Base-by-base conservation (phyloP, 2,888 invertebrate species). In the Cecidostiba fungosa region DNA sequence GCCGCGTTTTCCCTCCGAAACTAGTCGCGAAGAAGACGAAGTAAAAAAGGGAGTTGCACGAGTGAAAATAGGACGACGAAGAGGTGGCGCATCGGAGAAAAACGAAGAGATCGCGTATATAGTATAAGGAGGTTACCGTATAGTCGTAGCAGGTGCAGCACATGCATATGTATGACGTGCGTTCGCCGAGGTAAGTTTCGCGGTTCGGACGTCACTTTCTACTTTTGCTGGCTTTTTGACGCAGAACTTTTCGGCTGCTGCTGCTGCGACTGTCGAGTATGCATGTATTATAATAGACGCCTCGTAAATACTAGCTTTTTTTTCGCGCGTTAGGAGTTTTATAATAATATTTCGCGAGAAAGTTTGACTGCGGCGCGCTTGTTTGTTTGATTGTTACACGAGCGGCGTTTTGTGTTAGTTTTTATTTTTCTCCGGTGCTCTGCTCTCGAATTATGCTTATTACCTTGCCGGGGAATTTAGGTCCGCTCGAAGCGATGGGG, bases 371-470 rank as follows among this genome's bases (percentile, higher is more conserved):
- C 23, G 19, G 14, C 16, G 47, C n/a, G n/a, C n/a, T 50, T 14
- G 47, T 23, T 26, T 59, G 10, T 23, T 59, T 19, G 59, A 59
- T 59, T 59, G 23, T 59, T 10, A 59, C n/a, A n/a, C 59, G 23
- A 10, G 4, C 54, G 16, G 6, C 54, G 16, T 4, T 23, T 23
- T 10, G n/a, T 10, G 5, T 23, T 59, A n/a, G 19, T 23, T 66
- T 29, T 66, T 66, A 26, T 26, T 29, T 29, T 26, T 1, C 66
- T 26, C 3, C 54, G n/a, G 19, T 50, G 23, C 6, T 3, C 12
- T 12, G 43, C 43, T 54, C 16, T 54, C 29, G 66, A 66, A 66
- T 66, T 66, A 66, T 66, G 66, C 66, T 66, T 66, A 66, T 66
- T 66, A 66, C 66, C 29, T 3, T 12, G n/a, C 26, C 8, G 3